Base-by-base conservation (phyloP, 2,113 vertebrate genomes). In the Anoplopoma fimbria region DNA sequence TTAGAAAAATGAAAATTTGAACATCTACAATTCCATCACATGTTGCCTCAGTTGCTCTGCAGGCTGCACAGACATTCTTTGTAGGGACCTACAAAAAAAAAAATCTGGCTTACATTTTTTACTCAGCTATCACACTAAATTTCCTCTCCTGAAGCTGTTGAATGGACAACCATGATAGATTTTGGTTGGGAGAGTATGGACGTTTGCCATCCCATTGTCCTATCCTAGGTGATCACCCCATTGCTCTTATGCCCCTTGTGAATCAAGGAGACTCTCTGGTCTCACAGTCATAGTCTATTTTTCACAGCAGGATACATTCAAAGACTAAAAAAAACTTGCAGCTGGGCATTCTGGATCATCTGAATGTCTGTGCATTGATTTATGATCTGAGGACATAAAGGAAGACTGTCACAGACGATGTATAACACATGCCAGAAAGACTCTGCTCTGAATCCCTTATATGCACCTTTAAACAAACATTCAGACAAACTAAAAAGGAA, bases 121-220 rank as follows among this genome's bases (percentile, higher is more conserved):
- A 61, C 7, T 17, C 23, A 82, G 47, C 75, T 82, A 65, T 85
- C 71, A 36, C 36, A 75, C 51, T 74, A 65, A 62, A 75, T 51
- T 25, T 71, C 51, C 31, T 68, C 70, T n/a, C 64, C 82, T 0
- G 25, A 33, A 17, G 75, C 36, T 23, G 58, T 57, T 10, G 82
- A 88, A 61, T 68, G 60, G 45, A 84, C 69, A 21, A 85, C 70
- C 51, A 84, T 71, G 34, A 85, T 25, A 31, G 69, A 71, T 65
- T 78, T 70, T 3, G 65, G 38, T 19, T 34, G 65, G 67, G 19
- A 38, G 19, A 58, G 55, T 5, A 45, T 21, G 23, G 74, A 70
- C 6, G 33, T 65, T 21, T 9, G 13, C 2, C 23, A n/a, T 15
- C 74, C 49, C 29, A n/a, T 34, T 34, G 17, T 53, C 40, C 23